Base-by-base conservation (phyloP, 2,113 vertebrate species). In the Oxyura jamaicensis region DNA sequence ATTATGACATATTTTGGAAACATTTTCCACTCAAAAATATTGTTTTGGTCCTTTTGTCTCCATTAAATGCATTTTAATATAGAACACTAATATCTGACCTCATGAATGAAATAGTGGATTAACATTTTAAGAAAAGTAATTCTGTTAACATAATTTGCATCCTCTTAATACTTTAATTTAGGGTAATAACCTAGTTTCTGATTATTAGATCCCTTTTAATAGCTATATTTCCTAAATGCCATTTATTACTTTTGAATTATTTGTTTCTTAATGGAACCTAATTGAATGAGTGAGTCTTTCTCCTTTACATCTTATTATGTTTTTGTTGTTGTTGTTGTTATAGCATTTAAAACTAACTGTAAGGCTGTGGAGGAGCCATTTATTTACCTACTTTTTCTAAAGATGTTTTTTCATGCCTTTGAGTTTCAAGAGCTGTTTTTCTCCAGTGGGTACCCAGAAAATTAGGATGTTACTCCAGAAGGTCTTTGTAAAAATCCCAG, bases 91-190 rank as follows among this genome's bases (percentile, higher is more conserved):
- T 76, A 94, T 90, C 72, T 95, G 58, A 67, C 87, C 59, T 39
- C 6, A 5, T 52, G 56, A 91, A 55, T 77, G 56, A 88, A 88
- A 80, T 22, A 80, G 50, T 72, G 76, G 60, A 67, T 85, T 91
- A 83, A 41, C 33, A 46, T 84, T 91, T 93, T 69, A 83, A 62
- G 46, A 88, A 86, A 79, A 48, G 28, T 77, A 48, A 82, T 76
- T 80, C 44, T 73, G 11, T 89, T 90, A 78, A 86, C 31, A 50
- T 33, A 81, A 29, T 90, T 50, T 92, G 84, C 35, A 79, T 86
- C 62, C 19, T 84, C 58, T 94, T 39, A 46, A 84, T 94, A 90
- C 53, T 88, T 95, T 83, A 88, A 81, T 91, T 95, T 91, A 92
- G 52, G 35, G 52, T 88, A 91, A 85, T 87, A 83, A 92, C 83